Percentiles rank a stretch among this genome's conserved stretches.
Conservation (phyloP, 2,113 vertebrate genomes). For the Patagioenas fasciata region DNA sequence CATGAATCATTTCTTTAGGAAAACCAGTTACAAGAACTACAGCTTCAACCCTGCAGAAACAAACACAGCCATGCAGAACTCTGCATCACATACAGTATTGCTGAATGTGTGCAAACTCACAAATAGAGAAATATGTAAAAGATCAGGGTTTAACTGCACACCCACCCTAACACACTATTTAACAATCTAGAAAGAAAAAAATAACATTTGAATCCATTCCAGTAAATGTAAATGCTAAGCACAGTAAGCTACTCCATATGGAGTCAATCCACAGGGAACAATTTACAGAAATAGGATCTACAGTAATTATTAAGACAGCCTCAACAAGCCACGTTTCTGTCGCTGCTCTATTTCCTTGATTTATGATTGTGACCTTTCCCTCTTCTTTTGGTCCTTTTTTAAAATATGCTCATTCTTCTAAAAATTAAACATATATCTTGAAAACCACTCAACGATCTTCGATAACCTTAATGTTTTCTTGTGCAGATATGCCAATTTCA, state of each 20-base stretch:
- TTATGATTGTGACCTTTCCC: neutral
- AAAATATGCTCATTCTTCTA: neutral
- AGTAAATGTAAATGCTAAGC: neutral
- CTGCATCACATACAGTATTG: neutral
- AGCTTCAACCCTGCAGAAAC: neutral
- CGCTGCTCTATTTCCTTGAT: neutral
- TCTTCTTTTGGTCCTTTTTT: neutral
- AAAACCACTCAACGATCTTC: neutral
- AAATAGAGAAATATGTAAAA: neutral
- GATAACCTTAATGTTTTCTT: neutral
- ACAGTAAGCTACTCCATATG: neutral
- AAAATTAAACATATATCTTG: neutral
- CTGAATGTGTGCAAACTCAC: neutral
- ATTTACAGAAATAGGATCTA: neutral
- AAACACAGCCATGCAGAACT: neutral
- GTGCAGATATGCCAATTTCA: neutral
- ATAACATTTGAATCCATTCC: neutral
- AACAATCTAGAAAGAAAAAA: neutral
- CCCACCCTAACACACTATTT: neutral
- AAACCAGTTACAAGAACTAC: neutral
- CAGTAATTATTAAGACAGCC: neutral
- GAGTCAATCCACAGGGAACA: neutral
- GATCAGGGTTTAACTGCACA: neutral
- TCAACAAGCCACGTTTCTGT: neutral
- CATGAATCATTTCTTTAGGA: neutral